phyloP scores from a whole-genome alignment of 1,140 invertebrate species.

The Danaus melanippus region DNA sequence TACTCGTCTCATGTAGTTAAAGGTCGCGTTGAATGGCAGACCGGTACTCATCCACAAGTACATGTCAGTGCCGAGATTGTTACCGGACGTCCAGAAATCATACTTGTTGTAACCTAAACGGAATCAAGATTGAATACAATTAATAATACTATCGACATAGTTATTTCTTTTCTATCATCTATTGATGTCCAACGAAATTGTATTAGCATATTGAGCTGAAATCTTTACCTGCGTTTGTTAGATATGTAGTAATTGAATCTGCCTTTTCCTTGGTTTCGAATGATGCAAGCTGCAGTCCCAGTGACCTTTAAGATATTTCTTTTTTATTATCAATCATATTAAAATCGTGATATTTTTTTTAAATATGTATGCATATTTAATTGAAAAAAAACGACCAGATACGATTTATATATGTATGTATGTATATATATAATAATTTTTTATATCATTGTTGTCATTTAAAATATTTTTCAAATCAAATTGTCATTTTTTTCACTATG shows the following conservation, averaged over 20 bases:
- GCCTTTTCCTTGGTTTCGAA: conserved; percentile 90
- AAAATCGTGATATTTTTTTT: neutral
- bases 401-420: too few species aligned
- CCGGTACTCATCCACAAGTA: conserved; percentile 92
- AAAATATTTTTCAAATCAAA: too few species aligned
- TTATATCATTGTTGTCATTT: too few species aligned
- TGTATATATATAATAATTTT: too few species aligned
- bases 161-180: neutral
- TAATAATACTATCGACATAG: too few species aligned
- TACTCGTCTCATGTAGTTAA: conserved; percentile 82
- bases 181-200: conserved; percentile 3
- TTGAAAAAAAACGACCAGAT: too few species aligned
- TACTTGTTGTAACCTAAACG: conserved; percentile 80
- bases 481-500: too few species aligned
- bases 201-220: conserved; percentile 4
- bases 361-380: too few species aligned
- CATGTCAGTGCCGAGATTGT: conserved; percentile 88
- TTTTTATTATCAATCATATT: conserved; percentile 1
- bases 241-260: conserved; percentile 85
- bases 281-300: conserved; percentile 86
- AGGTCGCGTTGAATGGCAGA: conserved; percentile 87
- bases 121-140: neutral
- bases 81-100: conserved; percentile 92
- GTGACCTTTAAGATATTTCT: conserved; percentile 72
- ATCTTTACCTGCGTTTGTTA: conserved; percentile 80